Base-by-base conservation (phyloP, 1,140 invertebrate genomes). In the Neodiprion fabricii region DNA sequence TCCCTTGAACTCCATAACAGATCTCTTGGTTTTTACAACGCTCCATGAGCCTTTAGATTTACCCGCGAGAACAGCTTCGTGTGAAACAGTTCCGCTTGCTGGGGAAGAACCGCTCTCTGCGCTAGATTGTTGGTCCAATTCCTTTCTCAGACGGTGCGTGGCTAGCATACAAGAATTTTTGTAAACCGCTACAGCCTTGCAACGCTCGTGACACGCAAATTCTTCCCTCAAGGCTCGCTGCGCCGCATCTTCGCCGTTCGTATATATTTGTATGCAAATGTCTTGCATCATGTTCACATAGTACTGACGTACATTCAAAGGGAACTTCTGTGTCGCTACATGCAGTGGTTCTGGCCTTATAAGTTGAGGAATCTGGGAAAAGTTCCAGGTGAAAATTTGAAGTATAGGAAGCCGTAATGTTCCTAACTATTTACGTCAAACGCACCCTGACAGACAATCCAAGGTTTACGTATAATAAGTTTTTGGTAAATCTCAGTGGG, bases 261-360 rank as follows among this genome's bases (percentile, higher is more conserved):
- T 86, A 82, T 94, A 95, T 76, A 97, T 92, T 85, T 96, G 94
- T 9, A 94, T 86, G 85, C 94, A 96, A 83, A 97, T 93, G 84
- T 96, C 95, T 69, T 96, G 95, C 90, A 98, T 94, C 82, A 94
- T 88, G 82, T 96, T 95, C 68, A 97, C 91, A 86, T 96, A 97
- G 80, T 93, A 91, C 79, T 96, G 95, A 73, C 96, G 91, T 71
- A 97, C 91, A 79, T 95, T 96, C 50, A 92, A 91, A 7, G 95
- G 92, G 72, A 98, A 95, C 86, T 97, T 97, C 14, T 94, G 94
- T 69, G 92, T 92, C 14, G 94, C 89, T 71, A 92, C 88, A 85
- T 95, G 92, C 65, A 97, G 87, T 0, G 92, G 92, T 75, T 90
- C 88, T 69, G 82, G 87, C 47, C 76, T 90, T 47, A 89, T 82